Evolutionary conservation across 2,797 vertebrate genomes (phyloP), one percentile per base, ranked within the genome.

Genomic region (Pseudochirops corinnae): DNA sequence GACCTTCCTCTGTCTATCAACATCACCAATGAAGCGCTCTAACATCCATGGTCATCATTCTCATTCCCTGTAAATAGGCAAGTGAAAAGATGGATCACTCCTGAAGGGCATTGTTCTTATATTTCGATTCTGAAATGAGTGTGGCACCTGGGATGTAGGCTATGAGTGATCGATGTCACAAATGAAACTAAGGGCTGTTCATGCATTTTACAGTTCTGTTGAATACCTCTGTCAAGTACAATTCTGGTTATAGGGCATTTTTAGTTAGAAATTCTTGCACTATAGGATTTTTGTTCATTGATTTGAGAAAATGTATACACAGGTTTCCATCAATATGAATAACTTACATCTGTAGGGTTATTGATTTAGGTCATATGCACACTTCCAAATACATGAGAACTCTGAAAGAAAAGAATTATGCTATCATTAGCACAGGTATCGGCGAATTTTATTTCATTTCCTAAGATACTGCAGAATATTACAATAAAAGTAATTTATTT

Each of bases 191-290:
- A 94, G 60, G 21, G 87, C 21, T 39, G 52, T 93, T 96, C 93
- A 93, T 95, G 92, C 93, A 96, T 96, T 96, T 91, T 90, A 90
- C 92, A 0, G 0, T 94, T 96, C 92, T 93, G 62, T 87, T 97
- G 93, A 95, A 92, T 74, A 96, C 92, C 57, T 97, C 57, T 87
- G 74, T 87, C 94, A 95, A 97, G 94, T 95, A 97, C 56, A 33
- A 94, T 93, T 90, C 96, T 97, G 95, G 29, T 33, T 93, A 93
- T 55, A 96, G 91, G 93, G 94, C 55, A 95, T n/a, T n/a, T n/a
- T 96, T 95, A 96, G 96, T 97, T 97, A 94, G 94, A 96, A 96
- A 96, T 95, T 94, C 31, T 94, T 97, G 94, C 96, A 97, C 93
- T 90, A 92, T 5, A 1, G 95, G 93, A 96, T 96, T 97, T 94